These are phyloP conservation scores for Volucella bombylans DNA, from an alignment of 2,888 invertebrate genomes.

Conservation along the genomic window DNA sequence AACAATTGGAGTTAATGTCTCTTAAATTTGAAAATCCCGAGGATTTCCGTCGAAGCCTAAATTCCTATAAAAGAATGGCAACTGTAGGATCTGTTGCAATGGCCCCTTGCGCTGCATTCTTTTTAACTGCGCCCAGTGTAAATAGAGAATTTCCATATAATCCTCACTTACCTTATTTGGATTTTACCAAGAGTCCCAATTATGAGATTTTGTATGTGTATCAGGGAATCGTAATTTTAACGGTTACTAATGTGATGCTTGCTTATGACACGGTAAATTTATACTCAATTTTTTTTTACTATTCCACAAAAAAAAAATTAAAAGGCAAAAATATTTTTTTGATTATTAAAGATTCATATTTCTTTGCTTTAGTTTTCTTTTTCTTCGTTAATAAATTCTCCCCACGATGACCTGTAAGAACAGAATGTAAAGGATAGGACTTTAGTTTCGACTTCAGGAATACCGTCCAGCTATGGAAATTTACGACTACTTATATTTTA, in stretches of 20 bases:
- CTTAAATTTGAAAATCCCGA: conserved; percentile 5
- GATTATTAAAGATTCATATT: neutral
- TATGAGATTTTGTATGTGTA: conserved; percentile 33
- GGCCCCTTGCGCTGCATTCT: conserved; percentile 8
- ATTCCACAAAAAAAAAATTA: too few species aligned
- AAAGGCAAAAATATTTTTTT: neutral
- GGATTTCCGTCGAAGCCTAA: neutral
- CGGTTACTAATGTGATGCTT: conserved; percentile 27
- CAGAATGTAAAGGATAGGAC: too few species aligned
- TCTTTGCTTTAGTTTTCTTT: too few species aligned
- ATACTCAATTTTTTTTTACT: too few species aligned
- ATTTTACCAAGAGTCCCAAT: conserved; percentile 32
- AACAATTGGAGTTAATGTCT: conserved; percentile 9
- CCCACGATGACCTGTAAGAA: too few species aligned
- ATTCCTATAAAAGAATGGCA: conserved; percentile 6
- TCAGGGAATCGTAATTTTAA: neutral
- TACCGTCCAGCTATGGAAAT: too few species aligned
- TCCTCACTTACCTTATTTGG: conserved; percentile 18
- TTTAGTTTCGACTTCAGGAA: too few species aligned
- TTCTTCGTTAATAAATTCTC: too few species aligned
- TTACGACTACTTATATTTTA: too few species aligned
- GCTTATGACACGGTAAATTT: conserved; percentile 48
- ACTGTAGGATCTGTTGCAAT: neutral
- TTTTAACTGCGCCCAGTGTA: conserved; percentile 15
- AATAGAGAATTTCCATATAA: conserved; percentile 28